phyloP scores from a whole-genome alignment of 2,888 invertebrate genomes.

The Tuta absoluta region DNA sequence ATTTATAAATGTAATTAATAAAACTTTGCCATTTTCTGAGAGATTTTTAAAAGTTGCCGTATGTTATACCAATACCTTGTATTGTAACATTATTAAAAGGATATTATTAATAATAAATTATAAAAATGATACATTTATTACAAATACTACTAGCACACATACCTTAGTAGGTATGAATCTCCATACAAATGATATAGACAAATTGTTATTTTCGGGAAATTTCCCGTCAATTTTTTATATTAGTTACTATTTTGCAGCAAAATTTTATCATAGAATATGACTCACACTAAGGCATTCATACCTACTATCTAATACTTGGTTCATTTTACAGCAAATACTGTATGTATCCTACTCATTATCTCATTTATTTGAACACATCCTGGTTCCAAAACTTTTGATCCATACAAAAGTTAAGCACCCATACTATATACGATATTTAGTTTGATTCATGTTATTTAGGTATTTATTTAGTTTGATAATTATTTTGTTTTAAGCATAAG shows the following conservation, averaged over 20 bases:
- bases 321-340: slow-evolving; percentile 14
- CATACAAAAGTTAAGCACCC: slow-evolving; percentile 18
- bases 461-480: not conserved
- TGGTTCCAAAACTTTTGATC: slow-evolving; percentile 19
- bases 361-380: slow-evolving; percentile 24
- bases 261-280: not conserved
- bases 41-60: not conserved
- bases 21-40: too few species aligned
- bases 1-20: not conserved
- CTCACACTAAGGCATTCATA: not conserved
- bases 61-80: not conserved
- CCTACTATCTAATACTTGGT: slow-evolving; percentile 19
- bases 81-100: not conserved
- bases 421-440: slow-evolving; percentile 4
- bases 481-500: slow-evolving; percentile 2
- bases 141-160: slow-evolving; percentile 16
- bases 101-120: not conserved
- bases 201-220: too few species aligned
- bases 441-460: not conserved
- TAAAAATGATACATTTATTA: not conserved
- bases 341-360: not conserved
- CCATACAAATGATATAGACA: too few species aligned
- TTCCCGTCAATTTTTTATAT: too few species aligned
- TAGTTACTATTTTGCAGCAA: too few species aligned
- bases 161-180: not conserved